Evolutionary conservation across 2,797 vertebrate genomes (phyloP).

Genomic region (Sebastes jordani): DNA sequence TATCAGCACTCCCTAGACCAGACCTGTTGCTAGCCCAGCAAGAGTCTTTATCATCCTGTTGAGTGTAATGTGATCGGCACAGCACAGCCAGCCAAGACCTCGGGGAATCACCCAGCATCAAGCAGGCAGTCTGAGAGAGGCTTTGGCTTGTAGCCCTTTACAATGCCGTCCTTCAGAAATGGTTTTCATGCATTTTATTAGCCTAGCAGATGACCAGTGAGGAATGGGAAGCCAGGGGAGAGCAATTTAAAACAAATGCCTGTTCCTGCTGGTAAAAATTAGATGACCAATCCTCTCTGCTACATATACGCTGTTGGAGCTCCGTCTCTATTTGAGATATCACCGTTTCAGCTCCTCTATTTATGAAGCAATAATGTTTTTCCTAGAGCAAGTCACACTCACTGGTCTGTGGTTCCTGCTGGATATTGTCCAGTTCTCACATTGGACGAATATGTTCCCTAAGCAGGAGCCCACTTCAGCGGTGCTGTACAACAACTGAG

Average conservation of each 20-base stretch:
- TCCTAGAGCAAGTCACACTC: slow-evolving; percentile 7
- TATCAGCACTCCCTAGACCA: slow-evolving; percentile 30
- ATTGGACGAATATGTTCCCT: slow-evolving; percentile 14
- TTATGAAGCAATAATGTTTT: slow-evolving; percentile 34
- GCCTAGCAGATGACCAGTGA: slow-evolving; percentile 46
- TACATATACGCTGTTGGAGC: slow-evolving; percentile 13
- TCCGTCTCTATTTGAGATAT: slow-evolving; percentile 36
- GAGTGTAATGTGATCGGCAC: slow-evolving; percentile 63
- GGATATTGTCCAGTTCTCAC: slow-evolving; percentile 21
- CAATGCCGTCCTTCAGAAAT: slow-evolving; percentile 54
- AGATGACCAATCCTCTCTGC: slow-evolving; percentile 25
- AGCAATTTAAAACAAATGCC: slow-evolving; percentile 50
- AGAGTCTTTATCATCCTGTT: slow-evolving; percentile 55
- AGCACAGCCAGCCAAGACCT: slow-evolving; percentile 57
- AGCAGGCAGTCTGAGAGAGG: slow-evolving; percentile 44
- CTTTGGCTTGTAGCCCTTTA: slow-evolving; percentile 51
- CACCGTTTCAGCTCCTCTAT: slow-evolving; percentile 25
- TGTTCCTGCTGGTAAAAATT: slow-evolving; percentile 45
- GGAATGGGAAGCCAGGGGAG: slow-evolving; percentile 17
- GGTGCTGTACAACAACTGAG: neutral
- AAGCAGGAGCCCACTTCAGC: neutral
- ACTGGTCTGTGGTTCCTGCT: slow-evolving; percentile 6
- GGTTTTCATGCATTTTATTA: slow-evolving; percentile 62
- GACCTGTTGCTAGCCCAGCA: slow-evolving; percentile 36
- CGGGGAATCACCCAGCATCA: slow-evolving; percentile 56